Conservation (phyloP, 2,888 invertebrate species). For the Dolichopus griseipennis region DNA sequence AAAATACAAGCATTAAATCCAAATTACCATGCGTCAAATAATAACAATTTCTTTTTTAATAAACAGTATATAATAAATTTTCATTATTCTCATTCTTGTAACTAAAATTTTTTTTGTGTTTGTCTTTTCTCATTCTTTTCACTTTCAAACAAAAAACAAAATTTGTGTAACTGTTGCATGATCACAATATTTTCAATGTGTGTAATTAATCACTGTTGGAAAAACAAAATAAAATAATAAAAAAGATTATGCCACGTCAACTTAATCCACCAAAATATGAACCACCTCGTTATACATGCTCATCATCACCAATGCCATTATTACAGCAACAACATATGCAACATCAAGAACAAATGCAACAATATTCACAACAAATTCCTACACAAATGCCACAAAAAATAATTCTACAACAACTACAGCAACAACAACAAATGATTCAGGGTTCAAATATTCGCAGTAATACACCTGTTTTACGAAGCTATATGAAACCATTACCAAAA, state of each 20-base stretch:
- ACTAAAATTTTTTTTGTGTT: constrained; percentile 7
- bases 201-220: constrained; percentile 8
- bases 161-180: constrained; percentile 16
- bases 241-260: constrained; percentile 39
- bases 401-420: constrained; percentile 15
- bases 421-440: constrained; percentile 16
- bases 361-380: constrained; percentile 39
- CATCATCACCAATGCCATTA: constrained; percentile 24
- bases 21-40: too few relatives aligned
- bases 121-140: constrained; percentile 5
- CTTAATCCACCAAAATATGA: constrained; percentile 41
- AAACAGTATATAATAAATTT: too few relatives aligned
- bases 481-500: constrained; percentile 52
- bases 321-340: constrained; percentile 31
- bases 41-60: too few relatives aligned
- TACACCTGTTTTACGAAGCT: constrained; percentile 40
- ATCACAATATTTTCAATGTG: constrained; percentile 11
- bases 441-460: constrained; percentile 32
- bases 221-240: constrained; percentile 13
- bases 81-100: neutral
- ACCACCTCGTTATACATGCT: constrained; percentile 42
- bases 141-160: neutral
- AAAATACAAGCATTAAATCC: too few relatives aligned
- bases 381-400: constrained; percentile 35
- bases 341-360: constrained; percentile 27